phyloP scores from a whole-genome alignment of 1,140 invertebrate genomes.

The Colletes gigas region DNA sequence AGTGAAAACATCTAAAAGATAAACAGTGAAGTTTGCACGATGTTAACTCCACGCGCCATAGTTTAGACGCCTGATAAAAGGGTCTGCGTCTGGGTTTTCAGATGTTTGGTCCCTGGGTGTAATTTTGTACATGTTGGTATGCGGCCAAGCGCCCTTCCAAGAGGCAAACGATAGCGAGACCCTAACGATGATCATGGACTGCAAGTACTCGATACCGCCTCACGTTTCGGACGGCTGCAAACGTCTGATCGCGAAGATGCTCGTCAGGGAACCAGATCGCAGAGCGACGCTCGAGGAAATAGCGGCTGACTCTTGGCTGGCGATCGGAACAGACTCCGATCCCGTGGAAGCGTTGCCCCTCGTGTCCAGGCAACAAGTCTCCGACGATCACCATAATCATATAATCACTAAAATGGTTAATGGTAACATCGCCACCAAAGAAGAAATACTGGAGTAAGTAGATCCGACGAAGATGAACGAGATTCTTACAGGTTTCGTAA shows the following conservation, averaged over 20 bases:
- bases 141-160: constrained; percentile 98
- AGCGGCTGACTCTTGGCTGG: constrained; percentile 93
- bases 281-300: constrained; percentile 95
- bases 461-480: background rate
- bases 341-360: constrained; percentile 87
- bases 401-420: constrained; percentile 98
- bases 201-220: constrained; percentile 96
- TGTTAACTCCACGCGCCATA: too few relatives aligned
- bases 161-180: constrained; percentile 99
- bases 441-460: constrained; percentile 93
- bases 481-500: background rate
- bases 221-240: constrained; percentile 94
- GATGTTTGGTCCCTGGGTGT: constrained; percentile 99
- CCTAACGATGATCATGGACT: constrained; percentile 99
- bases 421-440: constrained; percentile 95
- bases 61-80: too few relatives aligned
- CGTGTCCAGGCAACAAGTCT: constrained; percentile 90
- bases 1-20: too few relatives aligned
- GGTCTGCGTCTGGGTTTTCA: constrained; percentile 59
- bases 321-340: constrained; percentile 78
- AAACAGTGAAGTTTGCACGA: too few relatives aligned
- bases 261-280: constrained; percentile 95
- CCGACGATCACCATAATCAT: constrained; percentile 95
- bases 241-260: constrained; percentile 94
- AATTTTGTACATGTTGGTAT: constrained; percentile 99